Base-by-base conservation (phyloP, 2,113 vertebrate genomes). In the Heterochromis multidens region DNA sequence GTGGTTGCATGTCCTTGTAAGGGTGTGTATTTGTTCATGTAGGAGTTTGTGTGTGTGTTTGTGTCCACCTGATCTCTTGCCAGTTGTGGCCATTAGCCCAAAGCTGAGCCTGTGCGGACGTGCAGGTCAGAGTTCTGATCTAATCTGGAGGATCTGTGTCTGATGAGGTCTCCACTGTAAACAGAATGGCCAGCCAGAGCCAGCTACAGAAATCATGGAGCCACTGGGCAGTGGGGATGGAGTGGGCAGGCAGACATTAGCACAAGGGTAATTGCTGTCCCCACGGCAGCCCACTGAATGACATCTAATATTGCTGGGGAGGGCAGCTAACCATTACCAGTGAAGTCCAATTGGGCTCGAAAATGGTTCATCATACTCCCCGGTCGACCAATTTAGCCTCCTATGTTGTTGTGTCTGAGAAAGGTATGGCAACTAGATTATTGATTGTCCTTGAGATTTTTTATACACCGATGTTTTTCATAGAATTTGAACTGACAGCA, bases 221-320 rank as follows among this genome's bases (percentile, higher is more conserved):
- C 82, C 74, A 57, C 65, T 54, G 82, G 80, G 85, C 82, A 86
- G 65, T 33, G 59, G 86, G 85, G 77, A 87, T 84, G 77, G 79
- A 87, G 88, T 58, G 80, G 82, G 85, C 83, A 85, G 88, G 77
- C 63, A 61, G 86, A 88, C 92, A 93, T 96, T 95, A 95, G 92
- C 91, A 88, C 84, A 79, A 81, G 90, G 93, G 93, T 95, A 95
- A 95, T 95, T 94, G 91, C 91, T 85, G 86, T 91, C 88, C 93
- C 92, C 83, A 77, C 58, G 17, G 84, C 89, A 84, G 84, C 89
- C 87, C 83, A 43, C 87, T 88, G 90, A 95, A 91, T 94, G 94
- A 94, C 93, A 92, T 86, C 90, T 93, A 91, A 93, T 94, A 93
- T 91, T 89, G 91, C 78, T 60, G 62, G 35, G 80, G 86, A 92